Percentiles rank a stretch among this genome's conserved stretches.
Evolutionary conservation across 2,888 invertebrate genomes (phyloP).

Genomic region (Meta bourneti): DNA sequence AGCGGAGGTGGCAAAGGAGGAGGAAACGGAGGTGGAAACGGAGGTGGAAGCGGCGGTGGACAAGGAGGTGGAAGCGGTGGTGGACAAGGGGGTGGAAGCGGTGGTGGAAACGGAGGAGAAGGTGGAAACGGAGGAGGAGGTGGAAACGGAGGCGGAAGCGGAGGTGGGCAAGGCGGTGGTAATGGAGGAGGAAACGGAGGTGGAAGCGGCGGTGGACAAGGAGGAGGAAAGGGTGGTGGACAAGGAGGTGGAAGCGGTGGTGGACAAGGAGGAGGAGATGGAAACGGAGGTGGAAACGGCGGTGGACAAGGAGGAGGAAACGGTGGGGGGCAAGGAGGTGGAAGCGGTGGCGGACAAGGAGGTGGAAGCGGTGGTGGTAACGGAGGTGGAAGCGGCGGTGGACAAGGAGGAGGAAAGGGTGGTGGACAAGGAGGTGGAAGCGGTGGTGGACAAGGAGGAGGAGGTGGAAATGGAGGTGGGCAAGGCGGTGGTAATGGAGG

Average conservation of each 20-base stretch:
- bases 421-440: constrained; percentile 78
- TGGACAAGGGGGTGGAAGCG: too few species aligned
- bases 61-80: too few species aligned
- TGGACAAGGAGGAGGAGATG: constrained; percentile 81
- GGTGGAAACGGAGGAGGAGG: neutral
- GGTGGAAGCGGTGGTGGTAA: neutral
- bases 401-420: neutral
- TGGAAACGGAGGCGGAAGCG: constrained; percentile 79
- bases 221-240: neutral
- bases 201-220: neutral
- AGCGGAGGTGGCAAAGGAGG: constrained; percentile 6
- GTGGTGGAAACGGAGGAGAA: neutral
- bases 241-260: constrained; percentile 81
- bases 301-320: neutral
- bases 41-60: constrained; percentile 83
- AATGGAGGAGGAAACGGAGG: constrained; percentile 82
- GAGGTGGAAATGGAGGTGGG: constrained; percentile 84
- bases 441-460: constrained; percentile 84
- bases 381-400: neutral
- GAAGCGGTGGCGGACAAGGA: neutral
- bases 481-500: constrained; percentile 87
- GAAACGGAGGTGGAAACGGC: neutral
- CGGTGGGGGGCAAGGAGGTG: neutral
- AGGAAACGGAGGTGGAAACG: neutral
- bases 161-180: constrained; percentile 89